Evolutionary conservation across 2,113 vertebrate species (phyloP), one percentile per base, ranked within the genome.

Genomic region (Gallinago media): DNA sequence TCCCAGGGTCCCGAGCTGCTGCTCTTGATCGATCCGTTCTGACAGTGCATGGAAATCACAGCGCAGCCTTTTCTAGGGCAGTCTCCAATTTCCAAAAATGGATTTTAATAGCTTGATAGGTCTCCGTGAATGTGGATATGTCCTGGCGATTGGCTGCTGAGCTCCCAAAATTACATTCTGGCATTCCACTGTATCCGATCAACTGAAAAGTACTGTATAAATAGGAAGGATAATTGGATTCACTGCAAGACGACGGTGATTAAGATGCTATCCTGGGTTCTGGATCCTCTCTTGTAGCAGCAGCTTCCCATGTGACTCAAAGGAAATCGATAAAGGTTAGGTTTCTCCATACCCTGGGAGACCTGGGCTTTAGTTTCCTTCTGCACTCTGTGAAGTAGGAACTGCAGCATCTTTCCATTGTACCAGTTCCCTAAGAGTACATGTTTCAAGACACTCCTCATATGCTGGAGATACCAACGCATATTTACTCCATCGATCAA

Each of bases 11-110:
- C 65, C 61, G 65, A 91, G 61, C 54, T 84, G 47, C 72, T 84
- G 12, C 10, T 83, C 21, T 90, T 94, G 79, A 95, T 88, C 2
- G 1, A 84, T 96, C 76, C 6, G 1, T 81, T 94, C 73, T 78
- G 94, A 93, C 73, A 84, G 65, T 27, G 56, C 40, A 71, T 86
- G 34, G 72, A 94, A 95, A 96, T 90, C 74, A n/a, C 40, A 84
- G 68, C 36, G 26, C 19, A 91, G 44, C 20, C 29, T 89, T 80
- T 96, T 95, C 85, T 61, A 81, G 83, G 72, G 31, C 72, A 96
- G 68, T 59, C 42, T 95, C 19, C 25, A 32, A 17, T 78, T 96
- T 83, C 3, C 73, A 80, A 72, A 87, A 75, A 72, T n/a, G 5
- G 12, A 46, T 86, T 96, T 93, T 74, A 81, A 72, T 87, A 52